Evolutionary conservation across 2,888 invertebrate species (phyloP), one percentile per base, ranked within the genome.

Genomic region (Eupithecia vulgata): DNA sequence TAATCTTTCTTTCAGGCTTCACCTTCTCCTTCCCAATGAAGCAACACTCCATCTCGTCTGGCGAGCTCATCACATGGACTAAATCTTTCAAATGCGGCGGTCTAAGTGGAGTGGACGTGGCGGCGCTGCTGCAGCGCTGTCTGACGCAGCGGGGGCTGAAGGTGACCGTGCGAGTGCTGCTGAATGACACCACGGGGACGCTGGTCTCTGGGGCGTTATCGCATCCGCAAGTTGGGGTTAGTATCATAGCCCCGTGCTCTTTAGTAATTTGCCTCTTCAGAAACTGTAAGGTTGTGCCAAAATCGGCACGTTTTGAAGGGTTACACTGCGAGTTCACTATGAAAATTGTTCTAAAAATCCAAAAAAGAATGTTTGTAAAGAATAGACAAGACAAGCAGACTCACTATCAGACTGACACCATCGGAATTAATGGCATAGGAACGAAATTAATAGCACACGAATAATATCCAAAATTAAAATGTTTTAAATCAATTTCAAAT

Each of bases 21-120:
- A 97, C 97, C 2, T 98, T 98, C 91, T 97, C 97, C 42, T 98
- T 98, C 89, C 97, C 97, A 8, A 97, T 97, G 95, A 94, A 95
- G 78, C 97, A 97, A 85, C 95, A 96, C 83, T 96, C 96, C 62
- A 93, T 98, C 75, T 95, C 96, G 76, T 95, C 95, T 13, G 97
- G 97, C n/a, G 94, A 96, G 80, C 94, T 98, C 79, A 95, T 96
- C 21, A 96, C 97, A n/a, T 98, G 97, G 97, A 97, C 97, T 0
- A 98, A 98, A 91, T 96, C 96, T 75, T 97, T 97, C 90, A 96
- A 96, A 80, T 97, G 97, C 88, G 94, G 96, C 34, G 96, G 96
- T 74, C 96, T 97, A 79, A 95, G 94, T 67, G 92, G 94, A 76
- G 91, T 96, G 81, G 97, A 98, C 89, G 96, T 96, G 45, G 97